phyloP scores from a whole-genome alignment of 1,140 invertebrate species.

The Pomacea maculata region DNA sequence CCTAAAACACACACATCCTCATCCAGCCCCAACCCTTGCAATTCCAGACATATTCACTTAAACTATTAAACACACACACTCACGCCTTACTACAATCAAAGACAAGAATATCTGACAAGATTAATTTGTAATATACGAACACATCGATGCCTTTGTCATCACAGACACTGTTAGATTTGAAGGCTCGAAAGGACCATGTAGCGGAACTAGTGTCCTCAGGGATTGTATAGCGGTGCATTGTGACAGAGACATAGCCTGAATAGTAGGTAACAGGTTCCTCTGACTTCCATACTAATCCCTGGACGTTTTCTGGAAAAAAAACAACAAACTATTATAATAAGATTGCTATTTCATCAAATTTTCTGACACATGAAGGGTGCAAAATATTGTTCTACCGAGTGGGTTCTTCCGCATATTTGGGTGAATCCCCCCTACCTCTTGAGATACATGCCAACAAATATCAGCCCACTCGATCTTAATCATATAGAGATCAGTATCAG shows the following conservation, averaged over 20 bases:
- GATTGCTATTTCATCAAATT: too few species aligned
- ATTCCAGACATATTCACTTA: not conserved
- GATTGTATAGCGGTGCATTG: not conserved
- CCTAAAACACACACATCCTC: not conserved
- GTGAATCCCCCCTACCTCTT: too few species aligned
- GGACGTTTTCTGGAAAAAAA: not conserved
- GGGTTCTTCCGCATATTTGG: too few species aligned
- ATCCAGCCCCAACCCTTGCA: not conserved
- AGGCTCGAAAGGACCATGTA: slow-evolving; percentile 5
- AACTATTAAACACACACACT: not conserved
- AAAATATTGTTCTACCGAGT: too few species aligned
- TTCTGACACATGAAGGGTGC: too few species aligned
- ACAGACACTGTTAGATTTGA: slow-evolving; percentile 14
- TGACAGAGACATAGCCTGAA: not conserved
- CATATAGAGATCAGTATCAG: too few species aligned
- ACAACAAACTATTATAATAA: too few species aligned
- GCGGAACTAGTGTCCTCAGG: not conserved
- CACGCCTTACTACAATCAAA: too few species aligned
- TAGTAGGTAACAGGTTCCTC: slow-evolving; percentile 8
- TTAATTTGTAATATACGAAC: slow-evolving; percentile 16
- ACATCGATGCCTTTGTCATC: slow-evolving; percentile 24
- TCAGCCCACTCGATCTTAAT: too few species aligned
- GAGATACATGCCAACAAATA: too few species aligned
- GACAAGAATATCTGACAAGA: not conserved
- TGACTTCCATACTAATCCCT: slow-evolving; percentile 2